Base-by-base conservation (phyloP, 1,140 invertebrate species). In the Melitaea cinxia region DNA sequence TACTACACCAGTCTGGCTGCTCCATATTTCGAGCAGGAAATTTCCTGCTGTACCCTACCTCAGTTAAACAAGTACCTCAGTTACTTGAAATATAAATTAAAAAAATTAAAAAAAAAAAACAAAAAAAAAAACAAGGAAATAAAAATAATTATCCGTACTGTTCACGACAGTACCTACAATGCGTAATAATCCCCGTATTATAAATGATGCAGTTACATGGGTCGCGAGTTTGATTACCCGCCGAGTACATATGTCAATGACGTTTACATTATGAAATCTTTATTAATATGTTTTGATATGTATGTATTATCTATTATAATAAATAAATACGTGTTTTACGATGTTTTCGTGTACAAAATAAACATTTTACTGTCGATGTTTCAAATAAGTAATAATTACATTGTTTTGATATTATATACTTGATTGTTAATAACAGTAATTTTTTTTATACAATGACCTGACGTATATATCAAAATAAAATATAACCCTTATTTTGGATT, bases 211-310 rank as follows among this genome's bases (percentile, higher is more conserved):
- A 47, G 42, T 47, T 23, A 47, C 21, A n/a, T 14, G 26, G 37
- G 42, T 42, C 28, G 39, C 52, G 26, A n/a, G 61, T 55, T 55
- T 26, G 61, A 63, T 61, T 50, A 23, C 47, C 39, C 56, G 56
- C 37, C 24, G 39, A 47, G 56, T 28, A 42, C 24, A 58, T 58
- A 42, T 45, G 56, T 58, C 56, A 58, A 47, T 58, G 56, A 58
- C 56, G 39, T 30, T 28, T 4, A 5, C 10, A 4, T 58, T 58
- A 26, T 30, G 37, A 28, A 58, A 45, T 19, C 9, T 45, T 45
- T 39, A 47, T 45, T 47, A 45, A 58, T 58, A 45, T 24, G 42
- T 58, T 45, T 19, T 47, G 39, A 47, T 47, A 42, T 42, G 0
- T 4, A 37, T 14, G 15, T 17, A 15, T 42, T 42, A 42, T 42